Base-by-base conservation (phyloP, 2,888 invertebrate genomes). In the Aleiodes testaceus region DNA sequence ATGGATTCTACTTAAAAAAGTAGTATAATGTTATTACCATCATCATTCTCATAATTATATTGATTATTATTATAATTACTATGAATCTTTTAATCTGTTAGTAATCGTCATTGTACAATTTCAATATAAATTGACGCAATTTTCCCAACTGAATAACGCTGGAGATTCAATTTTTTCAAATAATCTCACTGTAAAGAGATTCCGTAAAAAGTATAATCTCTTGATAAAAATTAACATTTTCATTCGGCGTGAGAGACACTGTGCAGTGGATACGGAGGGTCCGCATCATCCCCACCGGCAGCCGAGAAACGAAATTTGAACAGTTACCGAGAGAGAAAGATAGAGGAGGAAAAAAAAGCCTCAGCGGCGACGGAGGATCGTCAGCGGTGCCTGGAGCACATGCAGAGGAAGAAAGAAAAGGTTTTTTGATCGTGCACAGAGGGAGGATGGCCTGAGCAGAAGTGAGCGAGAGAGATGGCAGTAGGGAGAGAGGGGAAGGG, bases 281-380 rank as follows among this genome's bases (percentile, higher is more conserved):
- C 82, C 77, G 73, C 74, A 75, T 79, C 79, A 67, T 77, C 78
- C 80, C 81, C 82, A 80, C 78, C 78, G 74, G 70, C 73, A 68
- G 77, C 72, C 72, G 72, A 73, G 65, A 79, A 81, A 81, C 83
- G 82, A 85, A 85, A 85, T 85, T 85, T 82, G 84, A 85, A 84
- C 84, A 84, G 85, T 84, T 84, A 85, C 82, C 80, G 82, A 61
- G 74, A 75, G 50, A 66, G 59, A 70, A 67, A 68, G 69, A 76
- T 66, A 72, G 72, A 22, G 64, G 61, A 49, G 52, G 49, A 69
- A 73, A 71, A n/a, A 71, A 64, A 59, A 68, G 66, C 50, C 66
- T 69, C 65, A 59, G 67, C 22, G 65, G 68, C 42, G 45, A 36
- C 14, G 26, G 16, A 71, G 52, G 72, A 74, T 69, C 75, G 68